These are phyloP conservation scores for Drosophila prolongata DNA, from an alignment of 2,888 invertebrate genomes.

Conservation along the genomic window DNA sequence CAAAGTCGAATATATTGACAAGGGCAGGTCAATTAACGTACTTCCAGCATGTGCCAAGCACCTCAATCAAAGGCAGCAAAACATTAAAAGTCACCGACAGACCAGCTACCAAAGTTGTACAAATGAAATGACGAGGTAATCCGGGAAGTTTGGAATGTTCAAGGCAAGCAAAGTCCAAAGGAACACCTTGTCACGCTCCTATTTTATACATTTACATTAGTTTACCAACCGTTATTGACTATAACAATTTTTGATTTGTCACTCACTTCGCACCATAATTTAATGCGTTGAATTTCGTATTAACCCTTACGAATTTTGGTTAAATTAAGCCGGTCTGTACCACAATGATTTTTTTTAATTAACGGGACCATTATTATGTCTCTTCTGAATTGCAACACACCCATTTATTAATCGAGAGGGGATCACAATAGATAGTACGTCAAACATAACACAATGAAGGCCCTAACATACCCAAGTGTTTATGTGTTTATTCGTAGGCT, in stretches of 20 bases:
- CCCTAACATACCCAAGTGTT: conserved; percentile 28
- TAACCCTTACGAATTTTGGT: conserved; percentile 14
- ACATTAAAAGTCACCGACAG: conserved; percentile 1
- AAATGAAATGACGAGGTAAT: conserved; percentile 6
- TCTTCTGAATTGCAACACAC: conserved; percentile 58
- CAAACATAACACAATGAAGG: conserved; percentile 53
- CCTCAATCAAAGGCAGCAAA: conserved; percentile 14
- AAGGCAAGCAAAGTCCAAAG: not conserved
- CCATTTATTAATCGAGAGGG: conserved; percentile 40
- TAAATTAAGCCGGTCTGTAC: conserved; percentile 31
- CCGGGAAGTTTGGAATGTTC: not conserved
- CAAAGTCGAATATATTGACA: conserved; percentile 45
- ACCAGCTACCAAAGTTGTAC: not conserved
- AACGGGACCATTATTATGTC: conserved; percentile 46
- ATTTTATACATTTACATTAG: not conserved
- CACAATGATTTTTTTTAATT: conserved; percentile 54
- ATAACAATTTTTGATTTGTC: conserved; percentile 29
- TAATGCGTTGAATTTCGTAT: conserved; percentile 17
- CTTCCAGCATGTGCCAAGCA: conserved; percentile 16
- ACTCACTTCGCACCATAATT: conserved; percentile 4
- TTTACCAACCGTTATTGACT: not conserved
- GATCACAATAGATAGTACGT: conserved; percentile 52
- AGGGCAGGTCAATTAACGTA: conserved; percentile 47
- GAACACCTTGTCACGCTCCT: too few relatives aligned
- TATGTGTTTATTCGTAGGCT: conserved; percentile 50